Evolutionary conservation across 1,140 invertebrate species (phyloP).

Genomic region (Bombus breviceps): DNA sequence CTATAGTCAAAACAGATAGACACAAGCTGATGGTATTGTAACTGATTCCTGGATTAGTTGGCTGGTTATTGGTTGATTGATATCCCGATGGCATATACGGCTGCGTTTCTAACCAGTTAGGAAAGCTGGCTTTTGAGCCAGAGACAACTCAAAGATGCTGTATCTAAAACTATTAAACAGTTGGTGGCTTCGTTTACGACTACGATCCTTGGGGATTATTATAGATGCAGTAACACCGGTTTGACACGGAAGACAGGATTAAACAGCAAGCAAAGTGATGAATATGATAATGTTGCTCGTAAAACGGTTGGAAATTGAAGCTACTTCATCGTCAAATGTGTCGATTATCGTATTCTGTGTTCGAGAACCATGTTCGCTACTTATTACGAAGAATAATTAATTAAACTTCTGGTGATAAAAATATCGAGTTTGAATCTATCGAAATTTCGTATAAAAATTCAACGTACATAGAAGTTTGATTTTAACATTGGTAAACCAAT

Average conservation of each 20-base stretch:
- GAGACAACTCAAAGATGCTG: not conserved
- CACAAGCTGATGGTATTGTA: not conserved
- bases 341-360: not conserved
- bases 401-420: not conserved
- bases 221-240: not conserved
- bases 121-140: not conserved
- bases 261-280: no score
- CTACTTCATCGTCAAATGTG: not conserved
- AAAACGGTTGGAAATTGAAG: not conserved
- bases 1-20: not conserved
- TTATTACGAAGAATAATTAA: not conserved
- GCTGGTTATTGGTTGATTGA: not conserved
- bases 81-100: not conserved
- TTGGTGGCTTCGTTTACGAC: conserved; percentile 2
- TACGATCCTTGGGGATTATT: not conserved
- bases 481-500: not conserved
- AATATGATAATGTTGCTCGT: not conserved
- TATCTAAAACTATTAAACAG: conserved; percentile 1
- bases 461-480: not conserved
- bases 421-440: not conserved
- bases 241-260: not conserved
- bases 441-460: not conserved
- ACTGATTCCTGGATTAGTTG: conserved; percentile 8
- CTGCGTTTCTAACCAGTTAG: not conserved
- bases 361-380: not conserved